Evolutionary conservation across 2,797 vertebrate genomes (phyloP), one percentile per base, ranked within the genome.

Genomic region (Phataginus tricuspis): DNA sequence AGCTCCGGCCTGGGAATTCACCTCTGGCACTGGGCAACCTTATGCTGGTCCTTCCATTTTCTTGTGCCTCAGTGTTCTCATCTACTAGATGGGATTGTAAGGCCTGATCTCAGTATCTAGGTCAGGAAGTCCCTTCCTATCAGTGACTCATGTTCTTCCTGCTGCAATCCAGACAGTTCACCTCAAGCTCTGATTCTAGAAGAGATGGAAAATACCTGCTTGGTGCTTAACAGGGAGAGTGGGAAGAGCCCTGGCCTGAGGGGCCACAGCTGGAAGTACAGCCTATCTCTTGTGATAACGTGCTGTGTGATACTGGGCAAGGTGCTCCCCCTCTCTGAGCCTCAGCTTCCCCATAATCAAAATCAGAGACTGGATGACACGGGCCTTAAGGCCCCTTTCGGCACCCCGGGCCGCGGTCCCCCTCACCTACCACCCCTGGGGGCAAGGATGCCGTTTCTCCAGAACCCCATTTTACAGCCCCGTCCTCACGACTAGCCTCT

Each of bases 271-370:
- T 29, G 29, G 66, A 23, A 31, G 57, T 1, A 39, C 34, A n/a
- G 72, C 19, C 23, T 3, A 0, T 1, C 13, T 0, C 25, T 0
- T 4, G 23, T 3, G 27, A 74, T 2, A 19, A 16, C 0, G 0
- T 12, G 31, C 51, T 27, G 53, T 21, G 42, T 21, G n/a, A 34
- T 0, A 0, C 88, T 5, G 9, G 66, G 55, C 83, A 57, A 39
- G 79, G 15, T 10, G 45, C 31, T 2, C 9, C 55, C 49, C 61
- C 9, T 64, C 86, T 49, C 69, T 57, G 86, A 71, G 16, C 37
- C 90, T 93, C 61, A 12, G 63, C 49, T 16, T 61, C 49, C 68
- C 71, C 45, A 2, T 4, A n/a, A 29, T 71, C 49, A 77, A 61
- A 61, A 74, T n/a, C 19, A 87, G 68, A 93, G 7, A 31, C 66